Evolutionary conservation across 2,888 invertebrate genomes (phyloP), one percentile per base, ranked within the genome.

Genomic region (Noctua janthina): DNA sequence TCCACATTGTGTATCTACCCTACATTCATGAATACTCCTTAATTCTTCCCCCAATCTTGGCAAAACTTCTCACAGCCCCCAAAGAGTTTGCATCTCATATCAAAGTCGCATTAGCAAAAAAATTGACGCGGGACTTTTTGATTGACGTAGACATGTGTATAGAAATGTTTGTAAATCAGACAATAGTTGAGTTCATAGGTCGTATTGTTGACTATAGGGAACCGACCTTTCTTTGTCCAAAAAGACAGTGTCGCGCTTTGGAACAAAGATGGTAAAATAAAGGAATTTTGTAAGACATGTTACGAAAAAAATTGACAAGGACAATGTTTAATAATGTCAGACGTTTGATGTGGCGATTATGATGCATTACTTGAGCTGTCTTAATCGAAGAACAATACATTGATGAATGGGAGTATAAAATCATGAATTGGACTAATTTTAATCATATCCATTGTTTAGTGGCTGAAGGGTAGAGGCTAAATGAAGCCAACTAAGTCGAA

Each of bases 171-270:
- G 81, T 81, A 81, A 78, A 73, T 73, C 87, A 89, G 85, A 94
- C 92, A 93, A 92, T 90, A 82, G 81, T 49, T 56, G 74, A 91
- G 92, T 92, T 92, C 92, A 91, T 87, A 94, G 94, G 92, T 94
- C 91, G 93, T 83, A 88, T 90, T 92, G 92, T 92, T 85, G 78
- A 62, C 69, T 75, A 64, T n/a, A 54, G 66, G 43, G 77, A 77
- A 43, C 59, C 77, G 76, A 75, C 82, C 85, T 82, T 79, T 70
- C 51, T 68, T 85, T 86, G 79, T 86, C 23, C 1, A 23, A 49
- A 35, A 78, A 79, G 90, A 90, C 93, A 91, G 88, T 92, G 93
- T 93, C 93, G 91, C 90, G 89, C 91, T 91, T 91, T 87, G 89
- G 87, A 93, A 94, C 93, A 94, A 92, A 88, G 89, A 89, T 91